A percentile compares a stretch with the other conserved stretches of the same genome.
phyloP scores from a whole-genome alignment of 2,797 vertebrate species.

The Petrocephalus sullivani region DNA sequence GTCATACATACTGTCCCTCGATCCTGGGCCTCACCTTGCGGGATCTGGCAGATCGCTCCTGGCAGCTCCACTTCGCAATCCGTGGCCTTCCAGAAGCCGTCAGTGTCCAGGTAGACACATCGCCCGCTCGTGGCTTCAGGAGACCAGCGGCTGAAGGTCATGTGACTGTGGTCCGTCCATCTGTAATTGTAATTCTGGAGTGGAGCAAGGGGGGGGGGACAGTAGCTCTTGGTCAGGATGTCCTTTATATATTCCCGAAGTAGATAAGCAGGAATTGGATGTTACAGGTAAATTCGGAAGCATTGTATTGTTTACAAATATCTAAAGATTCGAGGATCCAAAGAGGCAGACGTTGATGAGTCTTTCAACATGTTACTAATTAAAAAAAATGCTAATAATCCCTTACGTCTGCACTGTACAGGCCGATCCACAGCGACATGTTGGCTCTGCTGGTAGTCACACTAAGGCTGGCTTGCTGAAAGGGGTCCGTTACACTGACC shows the following conservation, averaged over 20 bases:
- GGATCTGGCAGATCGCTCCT: slow-evolving; percentile 80
- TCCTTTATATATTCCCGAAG: background rate
- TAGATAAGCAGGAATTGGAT: background rate
- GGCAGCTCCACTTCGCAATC: slow-evolving; percentile 66
- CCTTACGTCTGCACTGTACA: slow-evolving; percentile 79
- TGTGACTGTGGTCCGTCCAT: slow-evolving; percentile 82
- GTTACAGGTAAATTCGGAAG: background rate
- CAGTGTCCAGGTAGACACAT: slow-evolving; percentile 81
- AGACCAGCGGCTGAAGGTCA: slow-evolving; percentile 82
- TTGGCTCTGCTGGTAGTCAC: slow-evolving; percentile 56
- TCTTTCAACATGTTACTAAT: background rate
- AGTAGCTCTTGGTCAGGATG: background rate
- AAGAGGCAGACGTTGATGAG: background rate
- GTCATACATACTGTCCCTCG: background rate
- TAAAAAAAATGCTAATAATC: background rate
- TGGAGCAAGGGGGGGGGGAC: background rate
- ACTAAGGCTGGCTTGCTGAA: slow-evolving; percentile 75
- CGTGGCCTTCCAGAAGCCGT: slow-evolving; percentile 86
- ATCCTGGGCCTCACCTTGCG: slow-evolving; percentile 62
- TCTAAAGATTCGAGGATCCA: background rate
- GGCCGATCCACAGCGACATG: slow-evolving; percentile 82
- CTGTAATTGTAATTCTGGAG: slow-evolving; percentile 79
- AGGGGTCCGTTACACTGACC: slow-evolving; percentile 75
- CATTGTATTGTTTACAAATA: background rate
- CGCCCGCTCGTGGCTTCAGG: slow-evolving; percentile 60